Evolutionary conservation across 2,797 vertebrate species (phyloP).

Genomic region (Amblyraja radiata): DNA sequence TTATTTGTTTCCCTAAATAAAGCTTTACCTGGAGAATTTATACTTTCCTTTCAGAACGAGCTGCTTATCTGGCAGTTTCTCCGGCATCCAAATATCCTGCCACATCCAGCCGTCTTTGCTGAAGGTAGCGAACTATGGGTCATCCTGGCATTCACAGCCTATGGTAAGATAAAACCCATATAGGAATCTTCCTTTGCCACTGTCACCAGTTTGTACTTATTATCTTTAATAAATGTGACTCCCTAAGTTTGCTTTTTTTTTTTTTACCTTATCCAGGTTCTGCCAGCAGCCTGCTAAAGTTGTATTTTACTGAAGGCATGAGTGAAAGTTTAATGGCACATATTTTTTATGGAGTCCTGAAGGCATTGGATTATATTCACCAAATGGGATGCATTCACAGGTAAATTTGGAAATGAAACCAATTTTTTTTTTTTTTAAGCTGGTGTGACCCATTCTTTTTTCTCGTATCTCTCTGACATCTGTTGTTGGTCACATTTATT

Average conservation of each 20-base stretch:
- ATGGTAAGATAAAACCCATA: slow-evolving; percentile 65
- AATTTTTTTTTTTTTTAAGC: neutral
- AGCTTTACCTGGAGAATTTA: neutral
- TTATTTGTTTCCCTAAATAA: neutral
- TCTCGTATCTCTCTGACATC: neutral
- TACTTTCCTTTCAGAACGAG: slow-evolving; percentile 68
- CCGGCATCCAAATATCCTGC: slow-evolving; percentile 82
- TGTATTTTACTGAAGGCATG: slow-evolving; percentile 92
- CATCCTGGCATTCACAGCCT: slow-evolving; percentile 87
- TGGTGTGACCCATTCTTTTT: neutral
- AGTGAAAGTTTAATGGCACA: slow-evolving; percentile 87
- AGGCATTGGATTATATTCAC: slow-evolving; percentile 87
- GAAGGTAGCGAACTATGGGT: slow-evolving; percentile 90
- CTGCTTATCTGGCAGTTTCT: slow-evolving; percentile 78
- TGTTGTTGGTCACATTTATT: neutral
- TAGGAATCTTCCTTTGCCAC: neutral
- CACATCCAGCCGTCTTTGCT: slow-evolving; percentile 82
- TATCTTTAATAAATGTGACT: neutral
- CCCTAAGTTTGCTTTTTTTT: slow-evolving; percentile 45
- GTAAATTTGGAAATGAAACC: slow-evolving; percentile 52
- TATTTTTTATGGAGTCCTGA: slow-evolving; percentile 80
- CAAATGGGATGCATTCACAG: slow-evolving; percentile 92
- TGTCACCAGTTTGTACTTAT: neutral
- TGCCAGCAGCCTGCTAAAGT: slow-evolving; percentile 77
- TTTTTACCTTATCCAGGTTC: slow-evolving; percentile 64